Evolutionary conservation across 2,113 vertebrate genomes (phyloP).

Genomic region (Zosterops borbonicus): DNA sequence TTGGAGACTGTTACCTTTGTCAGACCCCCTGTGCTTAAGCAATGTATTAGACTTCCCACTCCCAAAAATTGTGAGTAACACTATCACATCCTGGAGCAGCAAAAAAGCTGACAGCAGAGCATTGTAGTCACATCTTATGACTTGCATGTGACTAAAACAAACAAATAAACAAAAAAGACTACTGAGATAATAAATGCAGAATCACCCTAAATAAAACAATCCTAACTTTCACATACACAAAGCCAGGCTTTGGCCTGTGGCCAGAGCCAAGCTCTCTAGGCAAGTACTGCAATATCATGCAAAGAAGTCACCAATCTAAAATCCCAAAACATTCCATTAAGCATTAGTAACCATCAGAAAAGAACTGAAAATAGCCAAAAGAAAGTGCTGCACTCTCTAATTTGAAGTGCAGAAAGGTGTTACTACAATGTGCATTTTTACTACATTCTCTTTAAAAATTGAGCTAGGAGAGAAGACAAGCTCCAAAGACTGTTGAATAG

Average conservation of each 20-base stretch:
- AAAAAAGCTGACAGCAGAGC: background rate
- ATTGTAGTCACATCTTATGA: background rate
- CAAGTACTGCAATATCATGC: background rate
- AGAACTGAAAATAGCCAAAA: background rate
- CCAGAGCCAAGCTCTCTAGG: fast-evolving
- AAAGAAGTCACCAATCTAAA: background rate
- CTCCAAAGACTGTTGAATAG: background rate
- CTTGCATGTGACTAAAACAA: background rate
- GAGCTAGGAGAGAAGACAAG: background rate
- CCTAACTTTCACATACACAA: background rate
- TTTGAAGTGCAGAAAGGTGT: background rate
- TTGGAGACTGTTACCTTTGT: background rate
- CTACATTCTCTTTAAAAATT: background rate
- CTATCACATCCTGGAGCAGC: background rate
- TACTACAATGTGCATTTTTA: background rate
- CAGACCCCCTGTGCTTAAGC: background rate
- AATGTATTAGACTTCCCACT: background rate
- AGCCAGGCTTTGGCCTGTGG: background rate
- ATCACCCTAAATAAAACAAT: background rate
- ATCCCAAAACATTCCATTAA: background rate
- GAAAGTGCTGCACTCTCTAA: background rate
- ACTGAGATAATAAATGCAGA: background rate
- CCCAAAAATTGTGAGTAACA: background rate
- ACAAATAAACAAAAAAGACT: background rate
- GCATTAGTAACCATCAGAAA: background rate